Evolutionary conservation across 1,140 invertebrate species (phyloP).

Genomic region (Amyelois transitella): DNA sequence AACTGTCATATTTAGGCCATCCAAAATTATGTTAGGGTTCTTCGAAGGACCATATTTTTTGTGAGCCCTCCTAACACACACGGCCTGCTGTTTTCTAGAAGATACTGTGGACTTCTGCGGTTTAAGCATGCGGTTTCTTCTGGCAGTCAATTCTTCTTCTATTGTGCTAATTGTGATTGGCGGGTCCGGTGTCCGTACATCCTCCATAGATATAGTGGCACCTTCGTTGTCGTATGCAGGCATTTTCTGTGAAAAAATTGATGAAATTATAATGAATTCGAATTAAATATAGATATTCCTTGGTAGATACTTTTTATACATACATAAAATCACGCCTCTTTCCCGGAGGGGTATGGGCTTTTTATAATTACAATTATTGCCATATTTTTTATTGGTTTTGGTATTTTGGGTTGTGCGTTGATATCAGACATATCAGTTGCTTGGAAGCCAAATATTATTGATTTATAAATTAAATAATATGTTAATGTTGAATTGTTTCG

Average conservation of each 20-base stretch:
- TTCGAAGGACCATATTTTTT: constrained; percentile 90
- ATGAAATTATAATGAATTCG: too few species aligned
- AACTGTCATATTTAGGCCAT: constrained; percentile 92
- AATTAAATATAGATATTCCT: neutral
- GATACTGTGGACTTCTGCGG: constrained; percentile 83
- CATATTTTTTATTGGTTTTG: too few species aligned
- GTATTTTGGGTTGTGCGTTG: too few species aligned
- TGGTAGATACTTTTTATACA: too few species aligned
- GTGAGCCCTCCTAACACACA: constrained; percentile 86
- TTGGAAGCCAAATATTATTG: too few species aligned
- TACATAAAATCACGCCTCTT: too few species aligned
- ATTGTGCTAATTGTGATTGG: constrained; percentile 38
- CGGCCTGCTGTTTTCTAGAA: constrained; percentile 83
- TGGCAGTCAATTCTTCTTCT: constrained; percentile 39
- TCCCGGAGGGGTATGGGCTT: too few species aligned
- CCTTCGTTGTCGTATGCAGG: constrained; percentile 65
- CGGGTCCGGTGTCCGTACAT: constrained; percentile 36
- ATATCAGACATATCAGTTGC: too few species aligned
- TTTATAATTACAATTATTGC: too few species aligned
- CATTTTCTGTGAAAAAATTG: constrained; percentile 42
- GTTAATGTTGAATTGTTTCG: too few species aligned
- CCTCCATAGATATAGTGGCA: constrained; percentile 60
- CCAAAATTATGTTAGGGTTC: constrained; percentile 89
- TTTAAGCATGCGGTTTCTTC: constrained; percentile 62
- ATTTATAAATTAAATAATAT: too few species aligned